Conservation (phyloP, 2,797 vertebrate species). For the Zalophus californianus region DNA sequence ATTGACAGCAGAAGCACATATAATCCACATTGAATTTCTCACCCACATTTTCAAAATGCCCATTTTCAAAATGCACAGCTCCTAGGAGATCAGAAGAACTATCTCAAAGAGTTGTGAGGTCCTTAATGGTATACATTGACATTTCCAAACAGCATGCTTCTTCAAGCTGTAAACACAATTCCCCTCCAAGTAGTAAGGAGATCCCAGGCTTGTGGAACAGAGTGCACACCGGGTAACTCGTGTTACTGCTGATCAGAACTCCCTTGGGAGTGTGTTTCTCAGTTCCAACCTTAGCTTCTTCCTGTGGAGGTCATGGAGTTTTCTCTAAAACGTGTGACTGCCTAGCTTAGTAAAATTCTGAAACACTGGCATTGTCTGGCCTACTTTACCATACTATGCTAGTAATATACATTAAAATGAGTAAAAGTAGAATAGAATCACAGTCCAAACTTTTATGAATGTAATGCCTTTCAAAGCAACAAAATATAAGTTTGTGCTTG, state of each 20-base stretch:
- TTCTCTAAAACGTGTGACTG: neutral
- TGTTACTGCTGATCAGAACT: neutral
- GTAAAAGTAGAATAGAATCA: neutral
- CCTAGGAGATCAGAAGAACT: neutral
- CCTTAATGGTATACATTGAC: neutral
- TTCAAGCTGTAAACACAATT: neutral
- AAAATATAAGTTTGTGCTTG: neutral
- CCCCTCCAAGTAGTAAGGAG: neutral
- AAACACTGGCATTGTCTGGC: neutral
- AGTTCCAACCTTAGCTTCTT: neutral
- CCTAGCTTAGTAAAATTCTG: neutral
- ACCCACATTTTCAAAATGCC: neutral
- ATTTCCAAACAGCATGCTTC: slow-evolving; percentile 15
- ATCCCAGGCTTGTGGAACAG: neutral
- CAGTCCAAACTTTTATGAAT: neutral
- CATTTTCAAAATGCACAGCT: slow-evolving; percentile 9
- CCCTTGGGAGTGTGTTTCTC: neutral
- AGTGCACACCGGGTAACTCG: accelerated
- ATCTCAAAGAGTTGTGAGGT: neutral
- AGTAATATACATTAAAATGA: neutral
- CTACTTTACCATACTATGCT: neutral
- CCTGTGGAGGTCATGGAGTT: neutral
- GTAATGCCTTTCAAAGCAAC: neutral
- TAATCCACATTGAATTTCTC: neutral
- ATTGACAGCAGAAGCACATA: neutral